Percentiles rank a stretch among this genome's conserved stretches.
Conservation (phyloP, 2,797 vertebrate genomes). For the Sebastes itinus region DNA sequence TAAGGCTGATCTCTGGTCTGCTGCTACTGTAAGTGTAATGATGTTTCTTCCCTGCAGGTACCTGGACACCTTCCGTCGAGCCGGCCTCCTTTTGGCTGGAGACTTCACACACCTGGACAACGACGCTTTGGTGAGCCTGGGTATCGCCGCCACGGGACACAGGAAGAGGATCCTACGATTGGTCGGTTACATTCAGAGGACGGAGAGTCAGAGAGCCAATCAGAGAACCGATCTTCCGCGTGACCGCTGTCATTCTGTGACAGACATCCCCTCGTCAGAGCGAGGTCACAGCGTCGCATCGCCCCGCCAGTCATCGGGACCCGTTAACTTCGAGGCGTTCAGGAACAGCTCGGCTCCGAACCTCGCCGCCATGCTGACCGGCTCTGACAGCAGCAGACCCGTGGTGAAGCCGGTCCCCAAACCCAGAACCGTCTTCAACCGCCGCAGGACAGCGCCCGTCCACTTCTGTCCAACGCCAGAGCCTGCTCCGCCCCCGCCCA, state of each 20-base stretch:
- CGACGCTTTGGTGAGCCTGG: slow-evolving; percentile 86
- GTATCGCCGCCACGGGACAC: slow-evolving; percentile 93
- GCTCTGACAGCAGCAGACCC: slow-evolving; percentile 13
- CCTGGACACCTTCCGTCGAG: slow-evolving; percentile 84
- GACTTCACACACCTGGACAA: slow-evolving; percentile 86
- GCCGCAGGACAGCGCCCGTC: slow-evolving; percentile 60
- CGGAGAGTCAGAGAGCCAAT: slow-evolving; percentile 38
- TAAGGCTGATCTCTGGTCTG: no score
- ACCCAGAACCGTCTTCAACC: slow-evolving; percentile 92
- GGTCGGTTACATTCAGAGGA: slow-evolving; percentile 72
- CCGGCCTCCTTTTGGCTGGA: slow-evolving; percentile 84
- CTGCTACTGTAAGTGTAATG: no score
- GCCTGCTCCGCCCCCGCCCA: slow-evolving; percentile 10
- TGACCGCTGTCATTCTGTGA: slow-evolving; percentile 75
- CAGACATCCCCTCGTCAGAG: slow-evolving; percentile 38
- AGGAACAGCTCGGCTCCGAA: slow-evolving; percentile 66
- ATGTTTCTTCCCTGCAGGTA: slow-evolving; percentile 76
- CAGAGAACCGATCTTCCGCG: slow-evolving; percentile 40
- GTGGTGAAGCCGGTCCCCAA: slow-evolving; percentile 88
- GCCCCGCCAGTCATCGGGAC: background rate
- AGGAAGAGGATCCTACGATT: slow-evolving; percentile 93
- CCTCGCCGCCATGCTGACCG: slow-evolving; percentile 58
- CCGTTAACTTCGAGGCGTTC: slow-evolving; percentile 43
- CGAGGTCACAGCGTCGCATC: background rate
- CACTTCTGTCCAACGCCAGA: slow-evolving; percentile 38